Percentiles rank a stretch among this genome's conserved stretches.
These are phyloP conservation scores for Candoia aspera DNA, from an alignment of 2,113 vertebrate genomes.

Conservation along the genomic window DNA sequence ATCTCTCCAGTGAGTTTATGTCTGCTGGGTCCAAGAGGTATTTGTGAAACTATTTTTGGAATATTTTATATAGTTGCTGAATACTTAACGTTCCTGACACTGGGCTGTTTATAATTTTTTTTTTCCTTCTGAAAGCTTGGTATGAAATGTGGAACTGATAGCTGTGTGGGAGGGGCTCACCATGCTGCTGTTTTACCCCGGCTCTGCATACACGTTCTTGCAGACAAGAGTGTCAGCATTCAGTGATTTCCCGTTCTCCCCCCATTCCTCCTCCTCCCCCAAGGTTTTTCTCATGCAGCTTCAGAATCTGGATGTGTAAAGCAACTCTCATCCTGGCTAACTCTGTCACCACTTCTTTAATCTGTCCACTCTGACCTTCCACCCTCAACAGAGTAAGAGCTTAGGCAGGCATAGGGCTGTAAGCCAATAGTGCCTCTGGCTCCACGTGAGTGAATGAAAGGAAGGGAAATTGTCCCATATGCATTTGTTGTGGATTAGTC, in stretches of 20 bases:
- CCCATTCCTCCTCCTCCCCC: slow-evolving; percentile 28
- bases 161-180: slow-evolving; percentile 78
- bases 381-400: slow-evolving; percentile 65
- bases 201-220: slow-evolving; percentile 75
- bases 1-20: slow-evolving; percentile 12
- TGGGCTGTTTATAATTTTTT: slow-evolving; percentile 35
- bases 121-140: slow-evolving; percentile 57
- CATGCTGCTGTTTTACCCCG: slow-evolving; percentile 68
- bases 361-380: slow-evolving; percentile 75
- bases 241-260: slow-evolving; percentile 56
- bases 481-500: slow-evolving; percentile 73
- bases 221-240: slow-evolving; percentile 61
- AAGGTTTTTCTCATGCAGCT: slow-evolving; percentile 43
- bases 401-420: slow-evolving; percentile 66
- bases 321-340: slow-evolving; percentile 57
- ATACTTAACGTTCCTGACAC: slow-evolving; percentile 32
- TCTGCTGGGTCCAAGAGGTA: not conserved
- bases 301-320: slow-evolving; percentile 58
- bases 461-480: slow-evolving; percentile 71
- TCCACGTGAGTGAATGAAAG: slow-evolving; percentile 68
- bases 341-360: slow-evolving; percentile 59
- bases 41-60: slow-evolving; percentile 22
- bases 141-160: slow-evolving; percentile 73
- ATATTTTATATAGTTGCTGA: slow-evolving; percentile 18
- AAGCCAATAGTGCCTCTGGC: slow-evolving; percentile 66